These are phyloP conservation scores for Alosa sapidissima DNA, from an alignment of 2,797 vertebrate genomes.

Conservation along the genomic window DNA sequence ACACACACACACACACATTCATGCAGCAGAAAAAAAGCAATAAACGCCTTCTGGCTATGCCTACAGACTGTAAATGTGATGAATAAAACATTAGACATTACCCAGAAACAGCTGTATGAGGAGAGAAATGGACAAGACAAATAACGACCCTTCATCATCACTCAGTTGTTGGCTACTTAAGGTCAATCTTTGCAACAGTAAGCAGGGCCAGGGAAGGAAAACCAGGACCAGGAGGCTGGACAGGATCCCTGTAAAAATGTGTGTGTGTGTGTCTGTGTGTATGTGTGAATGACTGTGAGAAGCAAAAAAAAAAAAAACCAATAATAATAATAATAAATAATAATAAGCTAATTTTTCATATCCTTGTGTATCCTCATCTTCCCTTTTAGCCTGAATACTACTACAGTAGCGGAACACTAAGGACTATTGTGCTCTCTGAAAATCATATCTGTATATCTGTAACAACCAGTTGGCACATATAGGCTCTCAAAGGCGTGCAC, in stretches of 20 bases:
- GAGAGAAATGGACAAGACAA: too few species aligned
- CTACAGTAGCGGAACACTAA: too few species aligned
- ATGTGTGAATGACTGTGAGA: neutral
- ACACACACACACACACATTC: neutral
- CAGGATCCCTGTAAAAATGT: neutral
- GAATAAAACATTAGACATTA: neutral
- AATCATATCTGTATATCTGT: too few species aligned
- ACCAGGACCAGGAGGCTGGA: neutral
- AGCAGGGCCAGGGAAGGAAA: neutral
- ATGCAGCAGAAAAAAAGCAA: neutral
- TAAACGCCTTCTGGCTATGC: neutral
- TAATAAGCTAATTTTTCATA: neutral
- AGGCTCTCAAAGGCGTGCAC: too few species aligned
- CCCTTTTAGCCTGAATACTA: neutral
- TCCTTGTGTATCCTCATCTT: neutral
- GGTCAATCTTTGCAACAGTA: neutral
- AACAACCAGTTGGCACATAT: too few species aligned
- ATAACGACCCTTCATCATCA: too few species aligned
- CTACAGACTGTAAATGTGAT: neutral
- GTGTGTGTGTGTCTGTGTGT: neutral
- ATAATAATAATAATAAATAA: neutral
- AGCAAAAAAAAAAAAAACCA: neutral
- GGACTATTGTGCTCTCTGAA: too few species aligned
- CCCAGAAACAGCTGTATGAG: too few species aligned
- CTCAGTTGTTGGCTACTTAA: too few species aligned